These are phyloP conservation scores for Caenorhabditis wallacei DNA, from an alignment of 2,888 invertebrate species.

Conservation along the genomic window DNA sequence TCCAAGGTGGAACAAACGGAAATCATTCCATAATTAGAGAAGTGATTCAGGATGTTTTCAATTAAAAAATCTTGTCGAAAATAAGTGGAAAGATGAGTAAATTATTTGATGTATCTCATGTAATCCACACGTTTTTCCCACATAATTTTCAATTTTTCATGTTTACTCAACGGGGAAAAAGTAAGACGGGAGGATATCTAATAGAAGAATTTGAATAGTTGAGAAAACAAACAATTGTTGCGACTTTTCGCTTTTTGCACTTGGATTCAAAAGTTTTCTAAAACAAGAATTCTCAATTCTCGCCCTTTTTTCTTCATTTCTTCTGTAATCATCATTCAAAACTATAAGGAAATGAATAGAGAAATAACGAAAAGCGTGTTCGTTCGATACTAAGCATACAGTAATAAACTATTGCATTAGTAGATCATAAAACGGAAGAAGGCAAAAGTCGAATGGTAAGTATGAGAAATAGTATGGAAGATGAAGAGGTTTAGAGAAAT, in stretches of 20 bases:
- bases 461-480: slow-evolving; percentile 20
- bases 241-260: slow-evolving; percentile 39
- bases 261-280: not conserved
- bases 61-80: not conserved
- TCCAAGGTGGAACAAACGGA: slow-evolving; percentile 7
- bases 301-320: too few species aligned
- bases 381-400: slow-evolving; percentile 51
- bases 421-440: slow-evolving; percentile 54
- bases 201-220: slow-evolving; percentile 49
- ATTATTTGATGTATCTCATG: not conserved
- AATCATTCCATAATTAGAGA: slow-evolving; percentile 18
- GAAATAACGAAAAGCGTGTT: slow-evolving; percentile 3
- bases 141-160: slow-evolving; percentile 30
- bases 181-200: slow-evolving; percentile 48
- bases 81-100: not conserved
- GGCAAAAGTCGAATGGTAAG: slow-evolving; percentile 30
- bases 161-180: slow-evolving; percentile 53
- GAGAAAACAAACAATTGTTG: slow-evolving; percentile 58
- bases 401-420: slow-evolving; percentile 62
- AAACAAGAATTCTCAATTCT: not conserved
- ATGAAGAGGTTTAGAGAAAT: slow-evolving; percentile 25
- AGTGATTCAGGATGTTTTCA: slow-evolving; percentile 19
- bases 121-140: slow-evolving; percentile 26
- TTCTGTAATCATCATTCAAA: not conserved
- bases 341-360: not conserved